Percentiles rank a stretch among this genome's conserved stretches.
Evolutionary conservation across 2,888 invertebrate genomes (phyloP).

Genomic region (Notocelia uddmanniana): DNA sequence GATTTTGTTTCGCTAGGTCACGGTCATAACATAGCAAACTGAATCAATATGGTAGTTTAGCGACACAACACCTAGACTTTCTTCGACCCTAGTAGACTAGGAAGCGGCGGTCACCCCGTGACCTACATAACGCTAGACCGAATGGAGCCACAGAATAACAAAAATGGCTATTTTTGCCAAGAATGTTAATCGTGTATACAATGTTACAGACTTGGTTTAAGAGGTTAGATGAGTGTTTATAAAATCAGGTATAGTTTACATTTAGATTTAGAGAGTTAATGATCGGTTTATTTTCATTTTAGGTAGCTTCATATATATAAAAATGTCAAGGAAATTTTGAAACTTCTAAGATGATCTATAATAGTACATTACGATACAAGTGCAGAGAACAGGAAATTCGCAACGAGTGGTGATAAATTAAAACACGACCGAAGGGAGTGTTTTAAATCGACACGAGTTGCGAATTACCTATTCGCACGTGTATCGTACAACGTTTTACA

Average conservation of each 20-base stretch:
- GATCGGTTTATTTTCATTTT: slow-evolving; percentile 10
- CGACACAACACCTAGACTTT: slow-evolving; percentile 24
- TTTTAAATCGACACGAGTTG: too few species aligned
- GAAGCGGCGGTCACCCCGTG: slow-evolving; percentile 50
- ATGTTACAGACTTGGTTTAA: slow-evolving; percentile 10
- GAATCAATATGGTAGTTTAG: slow-evolving; percentile 1
- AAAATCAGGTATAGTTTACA: slow-evolving; percentile 10
- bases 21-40: background rate
- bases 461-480: too few species aligned
- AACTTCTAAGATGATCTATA: too few species aligned
- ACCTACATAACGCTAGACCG: slow-evolving; percentile 53
- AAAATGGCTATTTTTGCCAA: slow-evolving; percentile 9
- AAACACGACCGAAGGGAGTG: too few species aligned
- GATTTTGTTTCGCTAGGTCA: background rate
- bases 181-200: slow-evolving; percentile 17
- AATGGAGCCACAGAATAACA: slow-evolving; percentile 32
- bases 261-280: background rate
- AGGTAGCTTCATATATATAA: background rate
- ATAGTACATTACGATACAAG: too few species aligned
- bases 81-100: slow-evolving; percentile 40
- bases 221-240: slow-evolving; percentile 25
- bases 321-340: too few species aligned
- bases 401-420: too few species aligned
- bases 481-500: too few species aligned
- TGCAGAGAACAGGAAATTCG: too few species aligned